Conservation (phyloP, 2,888 invertebrate genomes). For the Thumatha senex region DNA sequence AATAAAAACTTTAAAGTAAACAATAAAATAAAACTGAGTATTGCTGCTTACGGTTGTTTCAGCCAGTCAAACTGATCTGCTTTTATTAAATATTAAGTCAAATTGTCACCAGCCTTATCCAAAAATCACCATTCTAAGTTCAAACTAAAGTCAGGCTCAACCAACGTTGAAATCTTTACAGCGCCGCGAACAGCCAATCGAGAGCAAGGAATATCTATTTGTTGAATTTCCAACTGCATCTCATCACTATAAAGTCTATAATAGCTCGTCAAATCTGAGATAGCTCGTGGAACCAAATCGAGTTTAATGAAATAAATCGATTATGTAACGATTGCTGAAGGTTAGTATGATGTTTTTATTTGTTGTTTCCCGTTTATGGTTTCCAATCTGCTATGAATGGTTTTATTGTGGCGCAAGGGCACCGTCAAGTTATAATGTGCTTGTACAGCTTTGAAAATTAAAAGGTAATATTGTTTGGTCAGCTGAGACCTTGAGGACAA, state of each 20-base stretch:
- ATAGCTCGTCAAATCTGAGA: not conserved
- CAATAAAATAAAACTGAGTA: no score
- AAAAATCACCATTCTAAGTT: conserved; percentile 19
- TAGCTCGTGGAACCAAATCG: conserved; percentile 29
- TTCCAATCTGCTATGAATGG: conserved; percentile 27
- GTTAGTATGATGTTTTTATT: conserved; percentile 34
- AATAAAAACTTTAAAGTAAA: no score
- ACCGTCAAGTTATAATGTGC: conserved; percentile 1
- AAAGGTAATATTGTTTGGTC: no score
- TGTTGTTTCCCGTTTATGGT: conserved; percentile 26
- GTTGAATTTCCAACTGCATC: conserved; percentile 19
- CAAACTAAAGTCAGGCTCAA: conserved; percentile 30
- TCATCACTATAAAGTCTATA: conserved; percentile 7
- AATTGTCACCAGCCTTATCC: conserved; percentile 9
- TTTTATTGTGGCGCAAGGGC: conserved; percentile 13
- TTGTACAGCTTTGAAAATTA: no score
- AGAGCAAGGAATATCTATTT: conserved; percentile 26
- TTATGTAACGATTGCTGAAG: conserved; percentile 42
- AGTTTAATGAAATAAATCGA: conserved; percentile 55
- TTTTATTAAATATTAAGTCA: no score
- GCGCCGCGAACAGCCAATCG: conserved; percentile 41
- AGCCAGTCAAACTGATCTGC: no score
- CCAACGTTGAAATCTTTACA: conserved; percentile 50
- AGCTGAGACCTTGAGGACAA: no score
- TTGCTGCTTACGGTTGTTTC: no score